Conservation (phyloP, 2,888 invertebrate genomes). For the Dryocosmus kuriphilus region DNA sequence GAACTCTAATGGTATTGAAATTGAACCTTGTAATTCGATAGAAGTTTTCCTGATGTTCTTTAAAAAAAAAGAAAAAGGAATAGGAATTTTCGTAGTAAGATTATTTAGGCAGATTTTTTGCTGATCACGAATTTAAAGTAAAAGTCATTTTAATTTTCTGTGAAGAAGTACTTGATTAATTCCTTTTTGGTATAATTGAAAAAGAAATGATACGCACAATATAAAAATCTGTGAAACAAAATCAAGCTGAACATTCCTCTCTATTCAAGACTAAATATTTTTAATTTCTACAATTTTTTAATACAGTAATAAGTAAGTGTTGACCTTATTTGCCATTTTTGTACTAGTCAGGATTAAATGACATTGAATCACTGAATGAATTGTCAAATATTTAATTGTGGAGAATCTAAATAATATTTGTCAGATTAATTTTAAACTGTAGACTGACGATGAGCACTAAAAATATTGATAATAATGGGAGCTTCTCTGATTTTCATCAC, state of each 20-base stretch:
- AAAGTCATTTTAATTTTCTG: too few species aligned
- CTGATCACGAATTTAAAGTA: neutral
- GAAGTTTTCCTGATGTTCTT: too few species aligned
- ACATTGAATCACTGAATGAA: neutral
- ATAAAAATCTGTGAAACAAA: neutral
- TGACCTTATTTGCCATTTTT: conserved; percentile 10
- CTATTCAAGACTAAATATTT: neutral
- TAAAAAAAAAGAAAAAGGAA: too few species aligned
- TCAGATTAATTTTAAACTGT: neutral
- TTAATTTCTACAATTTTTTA: conserved; percentile 6
- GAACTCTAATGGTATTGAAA: too few species aligned
- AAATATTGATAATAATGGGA: neutral
- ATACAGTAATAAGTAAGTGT: neutral
- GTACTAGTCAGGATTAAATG: conserved; percentile 13
- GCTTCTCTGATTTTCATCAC: neutral
- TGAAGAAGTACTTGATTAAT: too few species aligned
- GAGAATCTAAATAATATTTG: neutral
- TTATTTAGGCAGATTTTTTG: neutral
- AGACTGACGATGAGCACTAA: neutral
- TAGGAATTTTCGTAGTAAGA: too few species aligned
- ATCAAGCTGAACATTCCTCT: neutral
- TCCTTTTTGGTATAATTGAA: neutral
- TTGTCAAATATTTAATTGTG: neutral
- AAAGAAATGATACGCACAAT: neutral
- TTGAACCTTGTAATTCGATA: too few species aligned